Evolutionary conservation across 2,113 vertebrate species (phyloP), one percentile per base, ranked within the genome.

Genomic region (Nothobranchius kuhntae): DNA sequence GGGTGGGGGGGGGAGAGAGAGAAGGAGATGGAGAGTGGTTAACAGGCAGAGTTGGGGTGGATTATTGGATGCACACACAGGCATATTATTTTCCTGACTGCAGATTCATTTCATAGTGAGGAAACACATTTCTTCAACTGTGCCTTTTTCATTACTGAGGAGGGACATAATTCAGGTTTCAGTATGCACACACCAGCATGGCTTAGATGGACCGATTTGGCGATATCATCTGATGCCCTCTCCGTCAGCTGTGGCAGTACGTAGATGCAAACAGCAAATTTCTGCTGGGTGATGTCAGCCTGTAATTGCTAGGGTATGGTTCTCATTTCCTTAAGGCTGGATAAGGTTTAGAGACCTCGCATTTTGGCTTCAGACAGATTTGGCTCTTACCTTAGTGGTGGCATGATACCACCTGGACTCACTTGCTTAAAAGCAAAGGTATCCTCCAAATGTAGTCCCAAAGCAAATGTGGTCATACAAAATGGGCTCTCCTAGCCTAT

Each of bases 21-120:
- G 81, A 65, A 57, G 68, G 69, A 75, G 73, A 75, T 40, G 53
- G 78, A 80, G 81, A 86, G 88, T 86, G 85, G 87, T 90, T 91
- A 89, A 91, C 87, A 88, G 78, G 72, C 86, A 71, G 73, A 79
- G 86, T 76, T 84, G 81, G 80, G 82, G 71, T 77, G 80, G 89
- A 92, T 92, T 92, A 91, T 89, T 82, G 80, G 79, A 84, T 87
- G 86, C 90, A 76, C 86, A 76, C 86, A 85, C 68, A 75, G 73
- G 78, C 84, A 82, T 90, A 89, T 91, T 89, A 91, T 90, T 90
- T 88, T 86, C 88, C 85, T 83, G 81, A 80, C 70, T 66, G 75
- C 77, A 84, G 84, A 87, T 89, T 89, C 87, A 87, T 91, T 88
- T 77, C 68, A 70, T 60, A 53, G 67, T 69, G 80, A 82, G 86